A percentile compares a stretch with the other conserved stretches of the same genome.
phyloP scores from a whole-genome alignment of 2,888 invertebrate species.

The Agrenia bidenticulata region DNA sequence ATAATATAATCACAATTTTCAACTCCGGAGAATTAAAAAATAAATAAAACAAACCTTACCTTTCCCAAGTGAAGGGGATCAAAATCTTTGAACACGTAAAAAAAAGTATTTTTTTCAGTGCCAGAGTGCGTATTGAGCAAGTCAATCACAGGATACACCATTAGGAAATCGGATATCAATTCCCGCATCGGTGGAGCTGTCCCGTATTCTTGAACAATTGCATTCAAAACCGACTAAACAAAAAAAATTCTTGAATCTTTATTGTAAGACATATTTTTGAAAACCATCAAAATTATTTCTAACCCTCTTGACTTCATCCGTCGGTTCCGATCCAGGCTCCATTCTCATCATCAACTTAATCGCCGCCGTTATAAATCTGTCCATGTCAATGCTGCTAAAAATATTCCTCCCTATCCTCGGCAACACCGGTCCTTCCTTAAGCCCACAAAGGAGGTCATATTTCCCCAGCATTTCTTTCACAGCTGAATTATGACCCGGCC shows the following conservation, averaged over 20 bases:
- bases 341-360: constrained; percentile 47
- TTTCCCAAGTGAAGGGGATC: constrained; percentile 45
- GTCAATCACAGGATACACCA: constrained; percentile 45
- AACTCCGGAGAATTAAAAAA: neutral
- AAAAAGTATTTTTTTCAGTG: constrained; percentile 48
- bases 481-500: constrained; percentile 23
- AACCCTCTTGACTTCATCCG: constrained; percentile 43
- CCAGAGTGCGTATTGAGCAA: constrained; percentile 47
- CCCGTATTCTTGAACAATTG: constrained; percentile 46
- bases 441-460: constrained; percentile 50
- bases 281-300: neutral
- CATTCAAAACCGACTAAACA: constrained; percentile 43
- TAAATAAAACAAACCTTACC: constrained; percentile 30
- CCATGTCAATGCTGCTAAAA: constrained; percentile 41
- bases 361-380: constrained; percentile 47
- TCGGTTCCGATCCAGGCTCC: constrained; percentile 47
- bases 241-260: neutral
- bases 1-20: neutral
- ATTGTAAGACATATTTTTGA: no score
- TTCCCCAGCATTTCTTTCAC: constrained; percentile 41
- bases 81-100: constrained; percentile 51
- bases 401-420: constrained; percentile 35
- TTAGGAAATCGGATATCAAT: constrained; percentile 47
- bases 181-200: constrained; percentile 43
- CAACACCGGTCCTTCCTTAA: constrained; percentile 45